These are phyloP conservation scores for Meloidogyne exigua DNA, from an alignment of 1,140 invertebrate genomes.

Conservation along the genomic window DNA sequence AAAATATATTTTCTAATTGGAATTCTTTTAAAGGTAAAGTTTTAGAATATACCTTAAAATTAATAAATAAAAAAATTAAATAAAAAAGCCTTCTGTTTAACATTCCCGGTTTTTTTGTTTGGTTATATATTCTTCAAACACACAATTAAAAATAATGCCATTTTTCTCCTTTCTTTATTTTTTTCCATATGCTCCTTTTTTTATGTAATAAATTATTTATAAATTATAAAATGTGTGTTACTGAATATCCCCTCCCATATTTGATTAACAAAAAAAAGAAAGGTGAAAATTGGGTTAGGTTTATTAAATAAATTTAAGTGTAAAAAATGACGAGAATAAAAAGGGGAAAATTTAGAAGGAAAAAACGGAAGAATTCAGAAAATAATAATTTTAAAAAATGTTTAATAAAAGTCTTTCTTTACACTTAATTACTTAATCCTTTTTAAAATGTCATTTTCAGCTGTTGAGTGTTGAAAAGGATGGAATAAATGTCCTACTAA, in stretches of 20 bases:
- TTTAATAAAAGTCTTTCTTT: not conserved
- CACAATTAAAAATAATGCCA: conserved; percentile 5
- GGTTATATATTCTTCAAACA: not conserved
- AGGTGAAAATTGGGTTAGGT: too few relatives aligned
- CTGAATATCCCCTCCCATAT: not conserved
- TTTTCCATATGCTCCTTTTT: conserved; percentile 1
- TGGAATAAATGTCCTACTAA: not conserved
- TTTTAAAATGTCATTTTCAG: not conserved
- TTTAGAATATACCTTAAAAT: not conserved
- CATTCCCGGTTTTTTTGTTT: not conserved
- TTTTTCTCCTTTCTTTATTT: not conserved
- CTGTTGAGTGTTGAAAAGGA: not conserved
- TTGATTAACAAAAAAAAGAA: not conserved
- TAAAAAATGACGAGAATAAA: not conserved
- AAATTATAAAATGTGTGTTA: not conserved
- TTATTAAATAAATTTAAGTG: too few relatives aligned
- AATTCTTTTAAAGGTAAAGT: not conserved
- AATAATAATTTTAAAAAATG: not conserved
- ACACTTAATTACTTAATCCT: too few relatives aligned
- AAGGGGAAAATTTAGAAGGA: not conserved
- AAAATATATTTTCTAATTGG: too few relatives aligned
- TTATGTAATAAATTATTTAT: not conserved
- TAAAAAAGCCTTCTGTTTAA: not conserved
- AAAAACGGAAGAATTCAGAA: not conserved
- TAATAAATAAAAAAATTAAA: not conserved